Evolutionary conservation across 2,888 invertebrate species (phyloP), one percentile per base, ranked within the genome.

Genomic region (Lasioglossum lativentre): DNA sequence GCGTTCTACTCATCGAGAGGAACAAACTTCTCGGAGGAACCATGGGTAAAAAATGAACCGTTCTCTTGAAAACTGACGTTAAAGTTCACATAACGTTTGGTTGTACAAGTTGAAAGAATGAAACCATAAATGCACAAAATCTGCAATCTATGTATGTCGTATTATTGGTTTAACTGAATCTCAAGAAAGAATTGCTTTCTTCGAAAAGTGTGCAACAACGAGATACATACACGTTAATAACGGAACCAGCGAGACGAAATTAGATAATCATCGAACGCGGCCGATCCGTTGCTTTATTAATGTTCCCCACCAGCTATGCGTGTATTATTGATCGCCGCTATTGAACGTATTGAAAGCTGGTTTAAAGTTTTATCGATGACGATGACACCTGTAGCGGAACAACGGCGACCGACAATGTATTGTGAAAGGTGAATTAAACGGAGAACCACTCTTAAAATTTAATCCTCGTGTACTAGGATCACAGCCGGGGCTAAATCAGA

Each of bases 331-430:
- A 23, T 10, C n/a, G 19, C 40, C 47, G 34, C 38, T 40, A 40
- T 42, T 27, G 5, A 16, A 16, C 8, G 4, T 6, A 56, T 52
- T n/a, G 70, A 70, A 56, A 75, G 30, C 75, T 45, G 70, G 34
- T 70, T 80, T 42, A 45, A 70, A 52, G 79, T 66, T 68, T 68
- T 52, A 52, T 42, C 40, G 68, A 40, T 40, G 30, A 56, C 27
- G 42, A 38, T 80, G 68, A 75, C 80, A 71, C 75, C 45, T 63
- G 80, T 80, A 42, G 56, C 70, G 72, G 16, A 68, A 68, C 70
- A 71, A 70, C 42, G 34, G 2, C 19, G 19, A 8, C 23, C 42
- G 4, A 14, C 45, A 56, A 47, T 56, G 56, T n/a, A 74, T n/a
- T 30, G 34, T 19, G 19, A 71, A 75, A n/a, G 27, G 38, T 40